Evolutionary conservation across 2,888 invertebrate species (phyloP), one percentile per base, ranked within the genome.

Genomic region (Harpagoxenus sublaevis): DNA sequence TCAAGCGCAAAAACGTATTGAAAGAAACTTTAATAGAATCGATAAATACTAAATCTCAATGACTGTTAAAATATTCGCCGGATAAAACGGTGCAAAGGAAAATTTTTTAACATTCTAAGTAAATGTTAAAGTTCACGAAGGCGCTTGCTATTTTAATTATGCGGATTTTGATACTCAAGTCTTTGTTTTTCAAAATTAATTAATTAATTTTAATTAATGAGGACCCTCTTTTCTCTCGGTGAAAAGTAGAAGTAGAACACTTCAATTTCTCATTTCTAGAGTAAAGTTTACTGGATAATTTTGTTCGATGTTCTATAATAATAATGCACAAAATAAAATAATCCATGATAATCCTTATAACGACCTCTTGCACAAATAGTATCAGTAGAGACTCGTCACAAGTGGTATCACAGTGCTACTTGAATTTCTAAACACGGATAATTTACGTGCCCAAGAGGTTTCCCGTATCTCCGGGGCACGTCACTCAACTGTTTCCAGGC

Each of bases 391-490:
- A 81, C 78, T 83, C 28, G 35, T 63, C 60, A 63, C 70, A 57
- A 65, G 70, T 73, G 75, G 75, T 78, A 63, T 75, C 70, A 23
- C 35, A 45, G 84, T 89, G 87, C 77, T 65, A 71, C 87, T 91
- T 93, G 87, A 91, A 89, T 92, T 93, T 92, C 92, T 88, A 91
- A 89, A 91, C 92, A 91, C 90, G 84, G 65, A 83, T 83, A 87
- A 89, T 88, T 88, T 86, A 71, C 84, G 78, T 84, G 87, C 83
- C 88, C 77, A 82, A 84, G 88, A 86, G 85, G 90, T 91, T 92
- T 92, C 89, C 87, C 90, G 92, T 91, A 92, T 91, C 91, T 90
- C 84, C 81, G 82, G 86, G 82, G 86, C 90, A 89, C 91, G 92
- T 92, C 92, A 88, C 88, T 62, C 81, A 82, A 85, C 79, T 85